These are phyloP conservation scores for Acanthochromis polyacanthus DNA, from an alignment of 2,113 vertebrate species.

Conservation along the genomic window DNA sequence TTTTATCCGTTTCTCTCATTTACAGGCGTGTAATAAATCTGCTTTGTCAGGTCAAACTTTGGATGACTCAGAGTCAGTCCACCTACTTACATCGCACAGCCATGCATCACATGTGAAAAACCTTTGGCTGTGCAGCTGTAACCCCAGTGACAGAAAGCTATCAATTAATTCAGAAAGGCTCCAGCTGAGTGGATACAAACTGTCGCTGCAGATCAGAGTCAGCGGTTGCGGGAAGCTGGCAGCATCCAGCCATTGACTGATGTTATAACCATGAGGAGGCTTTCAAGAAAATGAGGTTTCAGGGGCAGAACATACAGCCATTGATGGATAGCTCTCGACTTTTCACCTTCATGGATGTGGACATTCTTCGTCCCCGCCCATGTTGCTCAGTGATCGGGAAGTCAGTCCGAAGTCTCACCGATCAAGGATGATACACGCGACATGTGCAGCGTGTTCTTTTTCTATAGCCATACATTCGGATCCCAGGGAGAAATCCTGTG, in stretches of 20 bases:
- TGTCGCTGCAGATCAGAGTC: slow-evolving; percentile 41
- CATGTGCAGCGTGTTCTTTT: not conserved
- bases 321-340: slow-evolving; percentile 63
- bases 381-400: not conserved
- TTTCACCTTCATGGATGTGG: slow-evolving; percentile 56
- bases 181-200: slow-evolving; percentile 48
- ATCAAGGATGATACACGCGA: slow-evolving; percentile 13
- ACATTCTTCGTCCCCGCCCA: slow-evolving; percentile 4
- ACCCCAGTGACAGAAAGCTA: slow-evolving; percentile 47
- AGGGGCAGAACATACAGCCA: slow-evolving; percentile 24
- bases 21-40: slow-evolving; percentile 56
- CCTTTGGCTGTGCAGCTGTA: slow-evolving; percentile 33
- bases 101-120: slow-evolving; percentile 52
- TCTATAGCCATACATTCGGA: not conserved
- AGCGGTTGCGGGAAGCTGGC: slow-evolving; percentile 39
- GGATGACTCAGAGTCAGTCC: slow-evolving; percentile 41
- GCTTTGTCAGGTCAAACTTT: slow-evolving; percentile 13
- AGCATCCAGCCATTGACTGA: slow-evolving; percentile 48
- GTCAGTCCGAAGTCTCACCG: slow-evolving; percentile 10
- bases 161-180: slow-evolving; percentile 49
- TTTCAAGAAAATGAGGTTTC: slow-evolving; percentile 75
- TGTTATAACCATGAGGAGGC: slow-evolving; percentile 57
- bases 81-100: slow-evolving; percentile 42
- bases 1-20: slow-evolving; percentile 24
- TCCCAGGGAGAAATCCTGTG: not conserved